phyloP scores from a whole-genome alignment of 64 coral and sea anemone genomes.

The Montipora cactus region DNA sequence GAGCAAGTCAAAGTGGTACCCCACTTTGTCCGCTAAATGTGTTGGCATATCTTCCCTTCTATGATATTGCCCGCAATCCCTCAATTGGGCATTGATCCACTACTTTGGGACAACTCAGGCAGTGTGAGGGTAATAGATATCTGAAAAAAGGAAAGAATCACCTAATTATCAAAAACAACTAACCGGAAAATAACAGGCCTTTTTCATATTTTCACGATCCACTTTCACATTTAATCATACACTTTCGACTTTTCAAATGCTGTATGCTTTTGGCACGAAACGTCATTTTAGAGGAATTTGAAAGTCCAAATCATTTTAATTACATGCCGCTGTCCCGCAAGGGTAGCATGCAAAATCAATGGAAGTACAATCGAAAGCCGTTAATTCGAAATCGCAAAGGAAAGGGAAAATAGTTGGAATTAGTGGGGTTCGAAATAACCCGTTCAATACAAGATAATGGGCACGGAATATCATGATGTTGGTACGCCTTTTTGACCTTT shows the following conservation, averaged over 20 bases:
- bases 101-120: neutral
- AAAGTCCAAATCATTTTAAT: neutral
- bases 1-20: neutral
- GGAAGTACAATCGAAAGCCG: neutral
- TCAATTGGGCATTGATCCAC: neutral
- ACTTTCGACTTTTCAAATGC: neutral
- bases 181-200: neutral
- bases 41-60: neutral
- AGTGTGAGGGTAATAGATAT: neutral
- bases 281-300: neutral
- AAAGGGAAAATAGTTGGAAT: neutral
- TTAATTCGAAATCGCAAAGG: neutral
- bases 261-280: neutral
- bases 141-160: neutral
- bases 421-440: no score
- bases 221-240: neutral
- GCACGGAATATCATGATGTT: no score
- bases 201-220: neutral
- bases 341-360: neutral
- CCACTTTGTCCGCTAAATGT: neutral
- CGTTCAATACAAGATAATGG: no score
- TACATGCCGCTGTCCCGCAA: no score
- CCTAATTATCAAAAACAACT: neutral
- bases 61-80: neutral
- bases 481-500: no score